Evolutionary conservation across 2,113 vertebrate species (phyloP).

Genomic region (Crotophaga sulcirostris): DNA sequence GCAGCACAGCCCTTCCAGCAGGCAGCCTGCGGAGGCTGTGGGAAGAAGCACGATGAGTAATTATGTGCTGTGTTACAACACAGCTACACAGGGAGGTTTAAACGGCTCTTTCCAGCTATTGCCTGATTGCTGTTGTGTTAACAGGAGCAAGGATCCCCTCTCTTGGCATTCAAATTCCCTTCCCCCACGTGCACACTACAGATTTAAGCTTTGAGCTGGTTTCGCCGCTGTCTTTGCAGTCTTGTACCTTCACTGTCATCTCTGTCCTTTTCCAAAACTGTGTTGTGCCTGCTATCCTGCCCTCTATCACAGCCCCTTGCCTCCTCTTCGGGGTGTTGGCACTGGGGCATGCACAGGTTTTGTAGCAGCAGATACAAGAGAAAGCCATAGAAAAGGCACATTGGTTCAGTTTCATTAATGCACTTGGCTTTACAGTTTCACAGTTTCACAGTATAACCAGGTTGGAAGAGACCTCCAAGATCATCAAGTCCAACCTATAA

Average conservation of each 20-base stretch:
- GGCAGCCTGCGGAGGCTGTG: not conserved
- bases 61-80: slow-evolving; percentile 10
- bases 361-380: not conserved
- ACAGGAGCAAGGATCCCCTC: not conserved
- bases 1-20: not conserved
- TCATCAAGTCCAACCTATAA: too few species aligned
- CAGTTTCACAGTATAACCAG: too few species aligned
- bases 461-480: too few species aligned
- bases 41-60: not conserved
- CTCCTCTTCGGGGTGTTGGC: not conserved
- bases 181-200: not conserved
- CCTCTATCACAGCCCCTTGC: not conserved
- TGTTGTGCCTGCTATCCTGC: not conserved
- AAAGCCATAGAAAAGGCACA: not conserved
- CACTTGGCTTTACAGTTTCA: not conserved
- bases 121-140: slow-evolving; percentile 18
- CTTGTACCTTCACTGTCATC: not conserved
- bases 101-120: slow-evolving; percentile 1
- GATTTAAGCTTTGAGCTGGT: not conserved
- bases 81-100: slow-evolving; percentile 6
- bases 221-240: not conserved
- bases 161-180: not conserved
- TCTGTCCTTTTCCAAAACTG: not conserved
- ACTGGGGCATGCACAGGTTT: not conserved
- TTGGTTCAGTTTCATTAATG: not conserved